Conservation (phyloP, 2,888 invertebrate species). For the Desoria tigrina region DNA sequence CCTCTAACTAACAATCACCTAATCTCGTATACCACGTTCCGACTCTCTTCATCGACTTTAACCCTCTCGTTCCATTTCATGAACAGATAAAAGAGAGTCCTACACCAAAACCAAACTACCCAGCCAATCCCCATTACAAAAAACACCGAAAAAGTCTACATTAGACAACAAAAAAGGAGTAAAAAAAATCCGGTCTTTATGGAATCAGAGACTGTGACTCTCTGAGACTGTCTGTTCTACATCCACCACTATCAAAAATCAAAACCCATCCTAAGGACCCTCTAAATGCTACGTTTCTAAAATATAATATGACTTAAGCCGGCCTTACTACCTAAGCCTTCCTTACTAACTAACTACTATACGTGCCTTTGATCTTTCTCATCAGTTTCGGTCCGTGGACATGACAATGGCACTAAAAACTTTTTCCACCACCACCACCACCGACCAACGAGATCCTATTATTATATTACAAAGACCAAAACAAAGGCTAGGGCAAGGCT, state of each 20-base stretch:
- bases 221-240: neutral
- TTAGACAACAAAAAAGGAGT: neutral
- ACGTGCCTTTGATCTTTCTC: constrained; percentile 7
- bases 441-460: neutral
- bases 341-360: too few species aligned
- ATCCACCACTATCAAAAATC: neutral
- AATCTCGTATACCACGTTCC: too few species aligned
- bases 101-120: too few species aligned
- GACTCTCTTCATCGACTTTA: too few species aligned
- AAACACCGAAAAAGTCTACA: constrained; percentile 3
- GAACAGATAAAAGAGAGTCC: too few species aligned
- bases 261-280: neutral
- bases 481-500: neutral
- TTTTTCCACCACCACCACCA: neutral
- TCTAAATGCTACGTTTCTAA: too few species aligned
- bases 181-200: constrained; percentile 7
- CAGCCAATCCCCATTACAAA: neutral
- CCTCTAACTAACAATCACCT: too few species aligned
- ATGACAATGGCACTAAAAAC: constrained; percentile 5
- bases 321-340: too few species aligned
- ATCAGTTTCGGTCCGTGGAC: constrained; percentile 6
- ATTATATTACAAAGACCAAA: neutral
- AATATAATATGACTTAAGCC: too few species aligned
- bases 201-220: constrained; percentile 6
- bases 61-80: too few species aligned